Base-by-base conservation (phyloP, 2,113 vertebrate genomes). In the Aptenodytes patagonicus region DNA sequence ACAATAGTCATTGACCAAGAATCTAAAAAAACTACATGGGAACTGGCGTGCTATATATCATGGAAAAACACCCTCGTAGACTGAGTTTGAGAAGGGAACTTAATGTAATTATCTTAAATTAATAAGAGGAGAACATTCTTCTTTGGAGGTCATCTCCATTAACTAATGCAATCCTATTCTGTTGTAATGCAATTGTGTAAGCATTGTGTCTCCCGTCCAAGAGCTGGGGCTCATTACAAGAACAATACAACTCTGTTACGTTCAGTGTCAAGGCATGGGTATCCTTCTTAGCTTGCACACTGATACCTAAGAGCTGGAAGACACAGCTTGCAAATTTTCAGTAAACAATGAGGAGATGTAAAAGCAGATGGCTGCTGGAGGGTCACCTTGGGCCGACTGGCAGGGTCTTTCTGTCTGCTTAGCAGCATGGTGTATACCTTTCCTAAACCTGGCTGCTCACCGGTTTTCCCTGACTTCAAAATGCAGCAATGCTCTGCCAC, bases 91-190 rank as follows among this genome's bases (percentile, higher is more conserved):
- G 82, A 72, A 78, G 70, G 55, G 78, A 87, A 81, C 78, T 76
- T 90, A 83, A 93, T 66, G 71, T 49, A 66, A 93, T 86, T 83
- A 86, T 72, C 81, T 80, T 87, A 83, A 78, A 93, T 88, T 89
- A 87, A 80, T 83, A 68, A 88, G 70, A 92, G 72, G 73, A 89
- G 78, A 84, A 18, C 75, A 21, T 89, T 79, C 82, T 44, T 68
- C 91, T 57, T 80, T 32, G 38, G 87, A 90, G 92, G 78, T 83
- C 84, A 66, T 71, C 84, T 68, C 72, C 76, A 77, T 84, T 81
- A 81, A 83, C 68, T 58, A 80, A 75, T 28, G 91, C 71, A 40
- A 34, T 76, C 82, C 22, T 40, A 11, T 34, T 81, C 52, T 17
- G 49, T 9, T 34, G 36, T 62, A 57, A 81, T 58, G 57, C 26